phyloP scores from a whole-genome alignment of 2,113 vertebrate species.

The Channa argus region DNA sequence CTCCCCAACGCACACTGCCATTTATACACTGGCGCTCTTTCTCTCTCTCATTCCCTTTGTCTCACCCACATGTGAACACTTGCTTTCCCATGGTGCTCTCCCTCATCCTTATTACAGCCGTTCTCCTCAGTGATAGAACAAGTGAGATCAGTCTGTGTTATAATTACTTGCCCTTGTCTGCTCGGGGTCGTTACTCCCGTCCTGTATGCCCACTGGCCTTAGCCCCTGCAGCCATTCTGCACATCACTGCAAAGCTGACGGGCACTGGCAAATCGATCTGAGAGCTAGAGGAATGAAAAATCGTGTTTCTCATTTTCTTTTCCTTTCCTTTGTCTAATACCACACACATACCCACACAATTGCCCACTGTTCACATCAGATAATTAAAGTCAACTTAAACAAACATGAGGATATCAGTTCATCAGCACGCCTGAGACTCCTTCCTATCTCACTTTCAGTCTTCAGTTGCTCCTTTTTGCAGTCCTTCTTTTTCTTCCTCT shows the following conservation, averaged over 20 bases:
- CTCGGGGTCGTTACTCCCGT: conserved; percentile 57
- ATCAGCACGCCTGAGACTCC: conserved; percentile 52
- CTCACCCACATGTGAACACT: conserved; percentile 50
- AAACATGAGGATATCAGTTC: conserved; percentile 75
- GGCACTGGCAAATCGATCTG: conserved; percentile 48
- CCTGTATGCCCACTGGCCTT: conserved; percentile 49
- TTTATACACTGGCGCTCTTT: neutral
- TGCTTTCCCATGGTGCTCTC: conserved; percentile 46
- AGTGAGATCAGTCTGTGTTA: conserved; percentile 65
- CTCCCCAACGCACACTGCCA: neutral
- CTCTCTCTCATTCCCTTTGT: conserved; percentile 52
- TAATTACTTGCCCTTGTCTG: conserved; percentile 77
- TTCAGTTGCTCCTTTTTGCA: conserved; percentile 30
- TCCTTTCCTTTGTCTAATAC: conserved; percentile 12
- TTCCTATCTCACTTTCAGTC: conserved; percentile 34
- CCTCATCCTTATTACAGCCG: conserved; percentile 57
- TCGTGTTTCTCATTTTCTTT: conserved; percentile 33
- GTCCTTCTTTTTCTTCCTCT: conserved; percentile 36
- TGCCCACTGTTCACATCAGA: conserved; percentile 49
- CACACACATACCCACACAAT: conserved; percentile 20
- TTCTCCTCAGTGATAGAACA: conserved; percentile 38
- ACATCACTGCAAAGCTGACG: conserved; percentile 42
- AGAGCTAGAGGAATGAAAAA: conserved; percentile 35
- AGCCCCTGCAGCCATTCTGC: conserved; percentile 58
- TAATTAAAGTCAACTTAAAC: conserved; percentile 82